Percentiles rank a stretch among this genome's conserved stretches.
These are phyloP conservation scores for Lepus timidus DNA, from an alignment of 2,113 vertebrate genomes.

Conservation along the genomic window DNA sequence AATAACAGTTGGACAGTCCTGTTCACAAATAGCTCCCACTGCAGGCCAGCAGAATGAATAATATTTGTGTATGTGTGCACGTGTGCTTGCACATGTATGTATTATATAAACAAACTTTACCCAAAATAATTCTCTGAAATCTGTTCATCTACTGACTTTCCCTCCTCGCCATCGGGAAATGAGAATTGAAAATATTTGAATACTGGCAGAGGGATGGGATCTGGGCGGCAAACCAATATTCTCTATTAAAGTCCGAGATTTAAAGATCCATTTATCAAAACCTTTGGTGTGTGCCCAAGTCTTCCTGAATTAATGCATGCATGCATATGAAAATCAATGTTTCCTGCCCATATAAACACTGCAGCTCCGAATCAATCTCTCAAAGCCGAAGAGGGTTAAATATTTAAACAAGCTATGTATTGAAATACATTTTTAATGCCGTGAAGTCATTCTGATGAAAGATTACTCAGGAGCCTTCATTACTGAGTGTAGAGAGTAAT, in stretches of 20 bases:
- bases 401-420: slow-evolving; percentile 92
- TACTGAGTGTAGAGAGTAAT: slow-evolving; percentile 90
- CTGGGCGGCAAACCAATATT: slow-evolving; percentile 81
- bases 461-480: slow-evolving; percentile 91
- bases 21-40: slow-evolving; percentile 42
- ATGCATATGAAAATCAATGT: slow-evolving; percentile 89
- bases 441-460: slow-evolving; percentile 91
- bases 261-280: slow-evolving; percentile 83
- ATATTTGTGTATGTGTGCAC: neutral
- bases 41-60: slow-evolving; percentile 54
- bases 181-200: slow-evolving; percentile 83
- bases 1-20: slow-evolving; percentile 59
- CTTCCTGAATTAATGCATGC: slow-evolving; percentile 86
- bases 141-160: slow-evolving; percentile 67
- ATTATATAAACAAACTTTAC: slow-evolving; percentile 68
- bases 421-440: slow-evolving; percentile 92
- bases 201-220: slow-evolving; percentile 73
- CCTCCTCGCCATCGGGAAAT: slow-evolving; percentile 46
- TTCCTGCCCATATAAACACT: slow-evolving; percentile 88
- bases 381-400: slow-evolving; percentile 91
- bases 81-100: neutral
- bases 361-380: slow-evolving; percentile 88
- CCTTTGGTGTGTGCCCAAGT: slow-evolving; percentile 76
- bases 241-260: slow-evolving; percentile 74
- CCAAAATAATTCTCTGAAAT: slow-evolving; percentile 71